Percentiles rank a stretch among this genome's conserved stretches.
Conservation (phyloP, 2,113 vertebrate species). For the Thryonomys swinderianus region DNA sequence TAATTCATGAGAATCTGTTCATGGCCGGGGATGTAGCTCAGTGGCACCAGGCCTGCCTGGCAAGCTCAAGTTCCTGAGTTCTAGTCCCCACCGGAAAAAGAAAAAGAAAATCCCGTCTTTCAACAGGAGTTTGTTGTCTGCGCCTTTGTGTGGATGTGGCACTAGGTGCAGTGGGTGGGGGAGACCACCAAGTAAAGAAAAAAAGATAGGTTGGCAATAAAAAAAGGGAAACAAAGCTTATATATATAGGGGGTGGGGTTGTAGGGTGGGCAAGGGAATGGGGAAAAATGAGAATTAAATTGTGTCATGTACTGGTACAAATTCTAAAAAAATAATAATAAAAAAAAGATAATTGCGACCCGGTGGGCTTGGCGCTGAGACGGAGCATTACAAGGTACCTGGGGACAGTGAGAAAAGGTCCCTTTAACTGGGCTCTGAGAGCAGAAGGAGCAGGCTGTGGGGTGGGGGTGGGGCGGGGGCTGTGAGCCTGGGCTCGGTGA, state of each 20-base stretch:
- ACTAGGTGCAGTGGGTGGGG: too few species aligned
- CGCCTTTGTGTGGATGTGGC: background rate
- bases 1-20: background rate
- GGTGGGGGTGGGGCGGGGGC: background rate
- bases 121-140: background rate
- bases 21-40: too few species aligned
- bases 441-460: background rate
- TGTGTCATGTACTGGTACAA: too few species aligned
- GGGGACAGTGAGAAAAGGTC: background rate
- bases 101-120: background rate
- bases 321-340: too few species aligned
- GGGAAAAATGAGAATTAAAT: too few species aligned
- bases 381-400: background rate
- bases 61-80: too few species aligned
- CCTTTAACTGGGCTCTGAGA: background rate
- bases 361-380: background rate
- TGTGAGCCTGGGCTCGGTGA: background rate
- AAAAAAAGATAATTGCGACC: background rate
- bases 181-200: background rate
- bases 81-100: too few species aligned
- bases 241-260: too few species aligned
- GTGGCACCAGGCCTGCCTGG: too few species aligned
- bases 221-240: too few species aligned
- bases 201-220: too few species aligned
- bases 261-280: too few species aligned